Evolutionary conservation across 2,113 vertebrate species (phyloP).

Genomic region (Nothocercus nigrocapillus): DNA sequence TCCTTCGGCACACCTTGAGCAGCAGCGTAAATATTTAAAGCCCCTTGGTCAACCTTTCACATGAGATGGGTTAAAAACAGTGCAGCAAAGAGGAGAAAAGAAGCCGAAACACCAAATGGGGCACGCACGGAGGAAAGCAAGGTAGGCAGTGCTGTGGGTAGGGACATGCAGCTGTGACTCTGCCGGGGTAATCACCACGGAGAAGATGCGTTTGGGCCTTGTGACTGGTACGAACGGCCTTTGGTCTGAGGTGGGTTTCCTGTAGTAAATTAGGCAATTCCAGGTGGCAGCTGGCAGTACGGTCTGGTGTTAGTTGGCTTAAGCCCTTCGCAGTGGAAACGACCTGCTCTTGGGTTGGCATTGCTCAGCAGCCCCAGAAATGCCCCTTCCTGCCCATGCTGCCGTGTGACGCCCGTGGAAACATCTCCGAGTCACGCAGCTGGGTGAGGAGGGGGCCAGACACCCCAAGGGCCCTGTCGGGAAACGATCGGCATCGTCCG

Average conservation of each 20-base stretch:
- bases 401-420: not conserved
- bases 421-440: fast-evolving
- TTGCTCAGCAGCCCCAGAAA: not conserved
- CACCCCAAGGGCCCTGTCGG: too few relatives aligned
- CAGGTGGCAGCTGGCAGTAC: not conserved
- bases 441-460: not conserved
- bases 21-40: not conserved
- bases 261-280: not conserved
- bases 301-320: not conserved
- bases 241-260: not conserved
- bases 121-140: not conserved
- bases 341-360: not conserved
- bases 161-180: not conserved
- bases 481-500: fast-evolving
- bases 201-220: not conserved
- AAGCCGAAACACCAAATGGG: not conserved
- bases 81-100: not conserved
- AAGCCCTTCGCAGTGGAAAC: not conserved
- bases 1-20: not conserved
- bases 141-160: conserved; percentile 8
- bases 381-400: not conserved
- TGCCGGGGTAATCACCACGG: not conserved
- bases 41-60: not conserved
- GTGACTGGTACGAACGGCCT: not conserved
- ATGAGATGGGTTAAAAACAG: conserved; percentile 11